Base-by-base conservation (phyloP, 2,113 vertebrate species). In the Siniperca chuatsi region DNA sequence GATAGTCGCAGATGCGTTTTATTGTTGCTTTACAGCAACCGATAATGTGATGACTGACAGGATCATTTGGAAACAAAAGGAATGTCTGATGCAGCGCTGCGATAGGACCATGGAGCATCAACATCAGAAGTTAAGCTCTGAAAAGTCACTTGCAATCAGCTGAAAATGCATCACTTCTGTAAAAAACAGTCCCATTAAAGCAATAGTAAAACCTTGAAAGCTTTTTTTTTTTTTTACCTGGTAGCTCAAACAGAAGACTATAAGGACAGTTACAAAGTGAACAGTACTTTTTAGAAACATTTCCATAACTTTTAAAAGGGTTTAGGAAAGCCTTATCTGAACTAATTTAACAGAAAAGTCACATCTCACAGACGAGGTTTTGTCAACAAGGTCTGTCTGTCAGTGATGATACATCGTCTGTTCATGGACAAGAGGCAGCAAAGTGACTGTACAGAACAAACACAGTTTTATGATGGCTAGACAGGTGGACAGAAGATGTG, bases 371-470 rank as follows among this genome's bases (percentile, higher is more conserved):
- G 37, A 40, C 1, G 1, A 33, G 16, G 7, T 65, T n/a, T 42
- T 73, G n/a, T 50, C 1, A 3, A 23, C 42, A 33, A 4, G 29
- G 35, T 70, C 42, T 6, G 62, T 71, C 69, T 69, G 64, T 67
- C 67, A 29, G 57, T 1, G 29, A 20, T 90, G 75, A 87, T 82
- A 76, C 87, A 89, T 72, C 29, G 83, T 88, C 78, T 87, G 58
- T 58, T 75, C 48, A 50, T 25, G 23, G 69, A 71, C 29, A 8
- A 35, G n/a, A 57, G 20, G 5, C 37, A 48, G 46, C 18, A 25
- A 37, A 40, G 21, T 46, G 40, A 54, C 69, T 50, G 11, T 4
- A 7, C 13, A 44, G 68, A 65, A 18, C 62, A 80, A 81, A 79
- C 8, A 60, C 10, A 25, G 35, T 70, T 82, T 77, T 50, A 86